A percentile compares a stretch with the other conserved stretches of the same genome.
Evolutionary conservation across 2,888 invertebrate genomes (phyloP).

Genomic region (Elmis aenea): DNA sequence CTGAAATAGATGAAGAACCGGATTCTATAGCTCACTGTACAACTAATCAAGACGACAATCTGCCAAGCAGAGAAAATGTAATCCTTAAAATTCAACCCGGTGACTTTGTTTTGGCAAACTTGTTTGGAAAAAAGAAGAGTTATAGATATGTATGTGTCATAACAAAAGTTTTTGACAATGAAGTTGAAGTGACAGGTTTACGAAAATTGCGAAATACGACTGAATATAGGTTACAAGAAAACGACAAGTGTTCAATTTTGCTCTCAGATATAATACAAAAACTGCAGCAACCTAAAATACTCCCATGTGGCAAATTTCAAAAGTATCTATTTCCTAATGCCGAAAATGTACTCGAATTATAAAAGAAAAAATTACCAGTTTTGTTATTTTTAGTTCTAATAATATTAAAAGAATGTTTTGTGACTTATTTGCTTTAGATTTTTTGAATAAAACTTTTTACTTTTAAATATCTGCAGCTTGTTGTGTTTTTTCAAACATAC

Average conservation of each 20-base stretch:
- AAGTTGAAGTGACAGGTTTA: conserved; percentile 16
- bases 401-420: conserved; percentile 1
- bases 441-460: not conserved
- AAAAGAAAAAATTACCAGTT: not conserved
- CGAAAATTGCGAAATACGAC: conserved; percentile 9
- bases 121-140: conserved; percentile 12
- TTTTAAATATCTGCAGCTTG: not conserved
- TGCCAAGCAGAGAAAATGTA: conserved; percentile 8
- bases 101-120: conserved; percentile 13
- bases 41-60: conserved; percentile 7
- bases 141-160: conserved; percentile 15
- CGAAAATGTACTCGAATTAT: conserved; percentile 12
- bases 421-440: not conserved
- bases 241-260: conserved; percentile 15
- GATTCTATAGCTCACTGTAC: not conserved
- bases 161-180: conserved; percentile 13
- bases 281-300: conserved; percentile 11
- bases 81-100: conserved; percentile 12
- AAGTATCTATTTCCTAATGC: conserved; percentile 12
- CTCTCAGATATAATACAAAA: conserved; percentile 17
- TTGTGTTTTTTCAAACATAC: conserved; percentile 1
- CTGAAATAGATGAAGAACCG: conserved; percentile 5
- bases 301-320: conserved; percentile 13
- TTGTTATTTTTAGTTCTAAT: not conserved
- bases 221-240: conserved; percentile 12